Percentiles rank a stretch among this genome's conserved stretches.
Evolutionary conservation across 2,888 invertebrate genomes (phyloP).

Genomic region (Synergus itoensis): DNA sequence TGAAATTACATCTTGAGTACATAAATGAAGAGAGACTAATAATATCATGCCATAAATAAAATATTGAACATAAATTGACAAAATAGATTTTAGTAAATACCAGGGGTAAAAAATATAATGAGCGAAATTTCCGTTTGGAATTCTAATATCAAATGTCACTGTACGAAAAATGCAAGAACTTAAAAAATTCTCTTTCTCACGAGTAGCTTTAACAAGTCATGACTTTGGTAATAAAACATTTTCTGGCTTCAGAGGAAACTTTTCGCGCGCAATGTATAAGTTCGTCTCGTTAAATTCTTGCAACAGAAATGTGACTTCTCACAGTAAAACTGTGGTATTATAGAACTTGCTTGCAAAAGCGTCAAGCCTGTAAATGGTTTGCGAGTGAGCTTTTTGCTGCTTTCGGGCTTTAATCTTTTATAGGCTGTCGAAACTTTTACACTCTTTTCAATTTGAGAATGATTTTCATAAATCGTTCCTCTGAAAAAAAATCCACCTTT

Average conservation of each 20-base stretch:
- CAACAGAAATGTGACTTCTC: conserved; percentile 29
- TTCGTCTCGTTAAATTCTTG: conserved; percentile 30
- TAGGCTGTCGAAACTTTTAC: not conserved
- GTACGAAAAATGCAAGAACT: not conserved
- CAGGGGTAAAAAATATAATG: not conserved
- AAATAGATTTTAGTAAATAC: too few relatives aligned
- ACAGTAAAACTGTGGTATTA: conserved; percentile 13
- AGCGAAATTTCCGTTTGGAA: not conserved
- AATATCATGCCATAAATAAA: too few relatives aligned
- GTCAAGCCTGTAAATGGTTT: not conserved
- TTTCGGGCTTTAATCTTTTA: conserved; percentile 12
- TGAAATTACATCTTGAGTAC: too few relatives aligned
- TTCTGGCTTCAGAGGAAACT: not conserved
- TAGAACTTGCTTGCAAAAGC: not conserved
- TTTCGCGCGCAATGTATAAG: conserved; percentile 7
- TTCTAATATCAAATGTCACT: not conserved
- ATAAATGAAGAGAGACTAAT: too few relatives aligned
- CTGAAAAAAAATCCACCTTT: not conserved
- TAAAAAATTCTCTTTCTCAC: not conserved
- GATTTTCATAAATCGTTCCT: not conserved
- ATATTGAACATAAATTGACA: too few relatives aligned
- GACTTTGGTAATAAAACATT: not conserved
- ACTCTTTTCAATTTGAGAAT: conserved; percentile 2
- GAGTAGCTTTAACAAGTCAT: not conserved
- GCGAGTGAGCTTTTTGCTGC: conserved; percentile 1